phyloP scores from a whole-genome alignment of 2,888 invertebrate genomes.

The Dorcus hopei region DNA sequence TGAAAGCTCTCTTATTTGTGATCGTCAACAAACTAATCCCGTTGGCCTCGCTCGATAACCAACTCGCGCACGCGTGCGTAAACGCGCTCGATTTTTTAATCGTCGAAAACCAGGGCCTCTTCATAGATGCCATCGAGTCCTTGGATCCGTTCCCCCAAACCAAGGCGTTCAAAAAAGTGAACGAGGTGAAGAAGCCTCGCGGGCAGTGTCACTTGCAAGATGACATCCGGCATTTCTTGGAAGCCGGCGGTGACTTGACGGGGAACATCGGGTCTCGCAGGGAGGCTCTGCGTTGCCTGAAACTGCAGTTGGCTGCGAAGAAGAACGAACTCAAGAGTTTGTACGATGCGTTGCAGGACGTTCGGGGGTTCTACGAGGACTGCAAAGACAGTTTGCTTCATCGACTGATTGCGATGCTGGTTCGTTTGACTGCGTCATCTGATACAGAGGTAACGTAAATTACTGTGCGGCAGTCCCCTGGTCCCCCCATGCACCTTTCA shows the following conservation, averaged over 20 bases:
- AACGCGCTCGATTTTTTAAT: conserved; percentile 55
- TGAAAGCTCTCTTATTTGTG: conserved; percentile 53
- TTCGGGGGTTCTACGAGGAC: conserved; percentile 64
- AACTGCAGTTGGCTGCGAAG: conserved; percentile 52
- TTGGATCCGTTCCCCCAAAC: conserved; percentile 55
- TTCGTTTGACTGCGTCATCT: conserved; percentile 54
- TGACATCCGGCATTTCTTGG: conserved; percentile 54
- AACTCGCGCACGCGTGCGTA: conserved; percentile 42
- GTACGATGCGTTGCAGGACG: conserved; percentile 53
- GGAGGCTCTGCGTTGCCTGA: conserved; percentile 56
- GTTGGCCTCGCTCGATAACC: conserved; percentile 44
- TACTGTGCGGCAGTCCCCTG: background rate
- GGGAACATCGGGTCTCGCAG: conserved; percentile 24
- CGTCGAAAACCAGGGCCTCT: conserved; percentile 49
- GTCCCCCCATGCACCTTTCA: no score
- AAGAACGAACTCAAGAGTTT: conserved; percentile 55
- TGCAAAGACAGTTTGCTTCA: conserved; percentile 62
- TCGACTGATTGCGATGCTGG: conserved; percentile 58
- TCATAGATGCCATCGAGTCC: conserved; percentile 50
- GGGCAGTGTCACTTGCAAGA: conserved; percentile 39
- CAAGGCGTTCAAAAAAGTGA: conserved; percentile 40
- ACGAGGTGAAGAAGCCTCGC: conserved; percentile 39
- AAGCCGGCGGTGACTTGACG: conserved; percentile 38
- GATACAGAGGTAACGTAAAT: conserved; percentile 49
- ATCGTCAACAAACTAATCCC: conserved; percentile 56